phyloP scores from a whole-genome alignment of 2,888 invertebrate species.

The Coleophora flavipennella region DNA sequence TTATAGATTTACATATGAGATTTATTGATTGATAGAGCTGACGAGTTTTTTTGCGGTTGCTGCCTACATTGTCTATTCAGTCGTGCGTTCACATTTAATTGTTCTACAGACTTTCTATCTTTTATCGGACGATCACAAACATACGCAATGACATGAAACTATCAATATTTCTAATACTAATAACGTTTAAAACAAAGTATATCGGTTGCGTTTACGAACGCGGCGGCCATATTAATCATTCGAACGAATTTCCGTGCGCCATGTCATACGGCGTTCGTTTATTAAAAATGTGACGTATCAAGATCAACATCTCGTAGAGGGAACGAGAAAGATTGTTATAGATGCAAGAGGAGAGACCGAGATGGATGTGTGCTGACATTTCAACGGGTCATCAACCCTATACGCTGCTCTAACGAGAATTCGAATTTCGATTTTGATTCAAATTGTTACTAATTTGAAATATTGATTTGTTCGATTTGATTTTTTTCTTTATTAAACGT shows the following conservation, averaged over 20 bases:
- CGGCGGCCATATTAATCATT: slow-evolving; percentile 69
- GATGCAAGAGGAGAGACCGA: slow-evolving; percentile 36
- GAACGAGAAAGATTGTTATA: slow-evolving; percentile 45
- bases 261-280: slow-evolving; percentile 70
- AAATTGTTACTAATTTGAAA: slow-evolving; percentile 71
- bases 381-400: slow-evolving; percentile 72
- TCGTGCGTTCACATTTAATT: slow-evolving; percentile 47
- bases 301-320: slow-evolving; percentile 67
- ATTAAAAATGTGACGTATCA: slow-evolving; percentile 74
- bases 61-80: slow-evolving; percentile 43
- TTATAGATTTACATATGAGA: slow-evolving; percentile 28
- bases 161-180: slow-evolving; percentile 73
- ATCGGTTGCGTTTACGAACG: slow-evolving; percentile 58
- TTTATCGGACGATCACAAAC: slow-evolving; percentile 65
- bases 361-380: slow-evolving; percentile 62
- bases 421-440: slow-evolving; percentile 62
- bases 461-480: slow-evolving; percentile 50
- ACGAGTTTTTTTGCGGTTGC: slow-evolving; percentile 40
- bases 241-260: slow-evolving; percentile 69
- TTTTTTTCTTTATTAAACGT: slow-evolving; percentile 43
- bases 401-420: slow-evolving; percentile 69
- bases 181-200: slow-evolving; percentile 69
- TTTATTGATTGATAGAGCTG: slow-evolving; percentile 30
- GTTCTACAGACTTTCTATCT: slow-evolving; percentile 62
- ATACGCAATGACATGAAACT: slow-evolving; percentile 68